phyloP scores from a whole-genome alignment of 2,797 vertebrate species.

The Percopsis omiscomaycus region DNA sequence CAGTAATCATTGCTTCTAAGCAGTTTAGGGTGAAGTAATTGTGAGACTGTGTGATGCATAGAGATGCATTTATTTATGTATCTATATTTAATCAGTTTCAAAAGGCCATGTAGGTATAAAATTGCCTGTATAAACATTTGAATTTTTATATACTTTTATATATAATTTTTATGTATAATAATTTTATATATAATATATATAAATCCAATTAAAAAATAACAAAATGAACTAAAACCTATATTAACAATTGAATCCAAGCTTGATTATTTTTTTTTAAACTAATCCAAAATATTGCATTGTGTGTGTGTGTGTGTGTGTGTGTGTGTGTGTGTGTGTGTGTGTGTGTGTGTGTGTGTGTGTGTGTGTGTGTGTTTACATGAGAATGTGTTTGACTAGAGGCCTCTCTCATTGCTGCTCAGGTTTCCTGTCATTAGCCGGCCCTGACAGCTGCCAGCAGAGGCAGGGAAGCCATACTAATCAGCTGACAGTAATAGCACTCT shows the following conservation, averaged over 20 bases:
- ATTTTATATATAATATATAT: too few relatives aligned
- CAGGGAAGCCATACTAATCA: conserved; percentile 60
- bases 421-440: conserved; percentile 55
- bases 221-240: conserved; percentile 9
- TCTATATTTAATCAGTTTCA: too few relatives aligned
- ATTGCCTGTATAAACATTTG: too few relatives aligned
- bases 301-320: conserved; percentile 1
- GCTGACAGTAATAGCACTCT: conserved; percentile 64
- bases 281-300: background rate
- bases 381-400: background rate
- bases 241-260: too few relatives aligned
- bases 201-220: background rate
- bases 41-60: conserved; percentile 66
- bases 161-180: conserved; percentile 24
- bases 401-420: conserved; percentile 46
- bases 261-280: background rate
- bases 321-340: background rate
- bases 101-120: too few relatives aligned
- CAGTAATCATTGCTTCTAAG: too few relatives aligned
- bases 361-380: background rate
- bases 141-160: too few relatives aligned
- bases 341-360: conserved; percentile 2
- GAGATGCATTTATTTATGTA: conserved; percentile 17
- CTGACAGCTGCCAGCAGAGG: conserved; percentile 62
- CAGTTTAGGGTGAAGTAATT: background rate